These are phyloP conservation scores for Melanotaenia nigrans DNA, from an alignment of 2,797 vertebrate species.

Conservation along the genomic window DNA sequence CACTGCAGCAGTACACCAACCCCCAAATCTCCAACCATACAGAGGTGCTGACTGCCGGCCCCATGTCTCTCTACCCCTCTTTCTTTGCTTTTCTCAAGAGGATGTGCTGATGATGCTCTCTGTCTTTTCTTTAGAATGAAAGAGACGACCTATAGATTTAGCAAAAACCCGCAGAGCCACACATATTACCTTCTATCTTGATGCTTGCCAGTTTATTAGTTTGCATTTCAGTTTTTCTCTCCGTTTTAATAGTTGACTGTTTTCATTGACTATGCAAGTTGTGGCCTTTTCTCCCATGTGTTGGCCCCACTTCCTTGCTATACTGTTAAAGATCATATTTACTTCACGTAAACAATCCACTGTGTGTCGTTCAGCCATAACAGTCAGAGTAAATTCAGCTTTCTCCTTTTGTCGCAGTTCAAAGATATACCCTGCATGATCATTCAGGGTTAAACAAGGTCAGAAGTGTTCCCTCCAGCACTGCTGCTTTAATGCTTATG, in stretches of 20 bases:
- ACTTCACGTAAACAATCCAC: constrained; percentile 39
- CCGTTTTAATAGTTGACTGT: constrained; percentile 47
- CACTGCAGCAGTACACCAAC: constrained; percentile 80
- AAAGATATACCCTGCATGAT: constrained; percentile 64
- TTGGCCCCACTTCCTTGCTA: constrained; percentile 30
- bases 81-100: constrained; percentile 62
- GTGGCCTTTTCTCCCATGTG: constrained; percentile 35
- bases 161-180: constrained; percentile 64
- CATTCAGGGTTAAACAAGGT: constrained; percentile 78
- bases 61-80: constrained; percentile 53
- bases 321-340: constrained; percentile 35
- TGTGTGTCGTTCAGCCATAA: constrained; percentile 37
- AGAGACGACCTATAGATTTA: constrained; percentile 65
- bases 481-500: constrained; percentile 45
- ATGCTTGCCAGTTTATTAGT: constrained; percentile 45
- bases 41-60: constrained; percentile 69
- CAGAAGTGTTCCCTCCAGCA: constrained; percentile 57
- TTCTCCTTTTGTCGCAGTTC: constrained; percentile 73
- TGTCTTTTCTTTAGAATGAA: constrained; percentile 65
- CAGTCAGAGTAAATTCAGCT: constrained; percentile 44
- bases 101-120: constrained; percentile 71
- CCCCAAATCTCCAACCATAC: constrained; percentile 65
- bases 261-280: constrained; percentile 44
- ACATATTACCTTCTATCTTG: constrained; percentile 58
- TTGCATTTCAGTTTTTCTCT: constrained; percentile 35